Percentiles rank a stretch among this genome's conserved stretches.
Evolutionary conservation across 2,113 vertebrate genomes (phyloP).

Genomic region (Notothenia rossii): DNA sequence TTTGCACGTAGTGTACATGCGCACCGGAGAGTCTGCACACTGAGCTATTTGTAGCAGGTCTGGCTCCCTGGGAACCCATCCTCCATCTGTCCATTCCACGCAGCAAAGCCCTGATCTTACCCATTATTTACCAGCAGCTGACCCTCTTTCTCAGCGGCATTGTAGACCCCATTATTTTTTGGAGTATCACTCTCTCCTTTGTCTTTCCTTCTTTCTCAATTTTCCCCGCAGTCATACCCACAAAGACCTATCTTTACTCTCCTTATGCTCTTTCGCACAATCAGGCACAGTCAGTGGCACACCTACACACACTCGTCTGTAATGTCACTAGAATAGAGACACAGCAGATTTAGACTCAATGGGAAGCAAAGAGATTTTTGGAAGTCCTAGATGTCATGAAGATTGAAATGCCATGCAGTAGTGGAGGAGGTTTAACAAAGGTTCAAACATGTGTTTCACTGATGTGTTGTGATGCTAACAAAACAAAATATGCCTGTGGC

Average conservation of each 20-base stretch:
- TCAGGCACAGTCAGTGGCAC: slow-evolving; percentile 53
- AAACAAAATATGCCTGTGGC: slow-evolving; percentile 53
- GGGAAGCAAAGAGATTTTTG: slow-evolving; percentile 11
- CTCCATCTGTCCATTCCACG: slow-evolving; percentile 80
- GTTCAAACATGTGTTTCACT: slow-evolving; percentile 39
- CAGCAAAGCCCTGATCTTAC: slow-evolving; percentile 68
- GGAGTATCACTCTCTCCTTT: slow-evolving; percentile 17
- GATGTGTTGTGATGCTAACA: slow-evolving; percentile 35
- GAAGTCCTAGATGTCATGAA: slow-evolving; percentile 19
- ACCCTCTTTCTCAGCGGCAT: slow-evolving; percentile 64
- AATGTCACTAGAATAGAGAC: slow-evolving; percentile 50
- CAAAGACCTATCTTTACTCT: slow-evolving; percentile 48
- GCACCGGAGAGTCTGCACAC: slow-evolving; percentile 31
- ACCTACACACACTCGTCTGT: slow-evolving; percentile 53
- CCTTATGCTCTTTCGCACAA: slow-evolving; percentile 54
- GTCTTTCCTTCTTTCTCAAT: slow-evolving; percentile 7
- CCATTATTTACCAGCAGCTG: slow-evolving; percentile 75
- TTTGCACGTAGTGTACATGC: slow-evolving; percentile 37
- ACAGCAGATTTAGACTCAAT: slow-evolving; percentile 37
- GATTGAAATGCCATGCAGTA: slow-evolving; percentile 23
- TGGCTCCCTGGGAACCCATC: slow-evolving; percentile 75
- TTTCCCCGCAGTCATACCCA: not conserved
- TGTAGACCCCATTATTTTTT: slow-evolving; percentile 50
- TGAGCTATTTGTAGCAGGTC: slow-evolving; percentile 80
- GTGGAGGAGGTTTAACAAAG: slow-evolving; percentile 44